These are phyloP conservation scores for Cheirogaleus medius DNA, from an alignment of 2,113 vertebrate genomes.

Conservation along the genomic window DNA sequence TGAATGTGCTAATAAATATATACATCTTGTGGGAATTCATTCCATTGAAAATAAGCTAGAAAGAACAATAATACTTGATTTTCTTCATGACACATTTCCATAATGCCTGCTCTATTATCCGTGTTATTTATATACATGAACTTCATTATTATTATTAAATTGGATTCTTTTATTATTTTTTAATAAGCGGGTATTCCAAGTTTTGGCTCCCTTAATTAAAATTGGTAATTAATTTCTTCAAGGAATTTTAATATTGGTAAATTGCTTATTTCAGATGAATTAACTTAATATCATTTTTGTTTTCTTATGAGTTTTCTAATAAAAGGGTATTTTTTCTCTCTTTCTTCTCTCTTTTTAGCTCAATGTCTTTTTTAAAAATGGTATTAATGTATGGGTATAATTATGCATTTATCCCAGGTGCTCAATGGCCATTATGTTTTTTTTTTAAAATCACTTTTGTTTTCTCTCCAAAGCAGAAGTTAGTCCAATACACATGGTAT, in stretches of 20 bases:
- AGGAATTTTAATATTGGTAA: constrained; percentile 31
- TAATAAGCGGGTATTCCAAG: background rate
- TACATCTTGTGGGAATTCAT: background rate
- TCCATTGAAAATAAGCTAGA: constrained; percentile 23
- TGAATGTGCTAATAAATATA: background rate
- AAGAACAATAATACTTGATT: background rate
- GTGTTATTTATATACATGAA: background rate
- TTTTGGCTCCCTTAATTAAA: background rate
- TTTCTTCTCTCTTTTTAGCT: background rate
- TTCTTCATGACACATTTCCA: background rate
- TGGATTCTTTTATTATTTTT: background rate
- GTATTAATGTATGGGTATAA: background rate
- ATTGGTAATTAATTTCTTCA: background rate
- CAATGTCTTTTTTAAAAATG: background rate
- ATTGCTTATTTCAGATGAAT: constrained; percentile 38
- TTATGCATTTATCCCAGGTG: background rate
- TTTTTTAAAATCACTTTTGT: background rate
- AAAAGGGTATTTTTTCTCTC: background rate
- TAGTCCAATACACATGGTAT: background rate
- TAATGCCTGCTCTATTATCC: background rate
- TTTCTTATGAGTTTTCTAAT: constrained; percentile 32
- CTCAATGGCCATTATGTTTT: background rate
- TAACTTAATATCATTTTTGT: background rate
- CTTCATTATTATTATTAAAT: constrained; percentile 16
- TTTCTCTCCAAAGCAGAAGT: constrained; percentile 45